Conservation (phyloP, 2,888 invertebrate species). For the Melipona beecheii region DNA sequence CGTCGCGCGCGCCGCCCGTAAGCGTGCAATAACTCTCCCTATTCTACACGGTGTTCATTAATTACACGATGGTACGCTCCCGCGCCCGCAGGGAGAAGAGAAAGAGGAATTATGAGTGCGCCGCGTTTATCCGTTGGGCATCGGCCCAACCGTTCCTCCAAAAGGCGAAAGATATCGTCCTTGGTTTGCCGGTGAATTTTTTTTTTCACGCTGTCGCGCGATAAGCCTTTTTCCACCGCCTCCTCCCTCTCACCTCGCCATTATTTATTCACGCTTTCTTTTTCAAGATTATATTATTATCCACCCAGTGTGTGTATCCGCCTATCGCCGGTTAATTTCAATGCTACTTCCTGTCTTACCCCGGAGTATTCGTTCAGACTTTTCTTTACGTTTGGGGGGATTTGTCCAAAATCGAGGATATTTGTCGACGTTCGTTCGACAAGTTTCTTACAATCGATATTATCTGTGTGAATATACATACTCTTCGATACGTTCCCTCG, state of each 20-base stretch:
- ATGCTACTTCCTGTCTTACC: too few relatives aligned
- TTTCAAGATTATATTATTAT: too few relatives aligned
- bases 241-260: conserved; percentile 5
- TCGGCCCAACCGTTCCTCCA: conserved; percentile 56
- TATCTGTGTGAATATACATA: too few relatives aligned
- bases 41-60: conserved; percentile 78
- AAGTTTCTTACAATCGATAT: too few relatives aligned
- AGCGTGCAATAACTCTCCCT: conserved; percentile 77
- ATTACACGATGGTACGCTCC: conserved; percentile 64
- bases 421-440: too few relatives aligned
- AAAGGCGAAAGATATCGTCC: conserved; percentile 49
- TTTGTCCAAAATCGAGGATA: too few relatives aligned
- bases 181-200: conserved; percentile 44
- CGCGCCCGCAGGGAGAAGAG: conserved; percentile 64
- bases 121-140: conserved; percentile 74
- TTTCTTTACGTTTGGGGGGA: too few relatives aligned
- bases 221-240: conserved; percentile 51
- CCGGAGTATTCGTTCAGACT: too few relatives aligned
- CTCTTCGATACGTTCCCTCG: too few relatives aligned
- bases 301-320: too few relatives aligned
- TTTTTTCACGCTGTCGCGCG: conserved; percentile 48
- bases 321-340: too few relatives aligned
- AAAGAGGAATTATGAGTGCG: conserved; percentile 77
- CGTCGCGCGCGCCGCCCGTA: conserved; percentile 62
- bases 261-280: conserved; percentile 59